Percentiles rank a stretch among this genome's conserved stretches.
Conservation (phyloP, 30 jellyfish, hydroid and myxozoan genomes). For the Rhopilema esculentum region DNA sequence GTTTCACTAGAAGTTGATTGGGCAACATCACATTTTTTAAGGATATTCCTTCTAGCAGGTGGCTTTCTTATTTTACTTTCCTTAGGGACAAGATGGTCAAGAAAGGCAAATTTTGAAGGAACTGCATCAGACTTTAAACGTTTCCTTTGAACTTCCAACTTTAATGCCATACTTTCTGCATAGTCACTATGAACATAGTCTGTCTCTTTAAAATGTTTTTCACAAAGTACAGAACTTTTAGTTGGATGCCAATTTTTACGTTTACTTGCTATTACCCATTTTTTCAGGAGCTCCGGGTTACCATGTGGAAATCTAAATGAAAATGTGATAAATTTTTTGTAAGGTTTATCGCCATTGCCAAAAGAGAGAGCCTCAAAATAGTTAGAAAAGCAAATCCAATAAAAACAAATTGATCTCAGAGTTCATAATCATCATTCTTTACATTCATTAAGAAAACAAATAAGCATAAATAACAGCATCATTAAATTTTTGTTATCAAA, state of each 20-base stretch:
- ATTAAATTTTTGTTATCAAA: not conserved
- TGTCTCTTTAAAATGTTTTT: slow-evolving; percentile 5
- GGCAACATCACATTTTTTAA: no score
- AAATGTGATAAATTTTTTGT: not conserved
- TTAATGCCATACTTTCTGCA: no score
- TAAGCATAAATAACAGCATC: not conserved
- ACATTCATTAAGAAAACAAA: not conserved
- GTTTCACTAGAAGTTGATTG: no score
- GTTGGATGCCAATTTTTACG: slow-evolving; percentile 1
- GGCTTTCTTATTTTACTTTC: no score
- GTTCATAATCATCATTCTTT: not conserved
- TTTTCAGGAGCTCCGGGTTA: slow-evolving; percentile 28
- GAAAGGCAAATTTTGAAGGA: slow-evolving; percentile 19
- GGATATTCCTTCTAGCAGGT: no score
- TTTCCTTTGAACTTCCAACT: not conserved
- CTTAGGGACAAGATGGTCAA: not conserved
- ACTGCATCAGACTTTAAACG: slow-evolving; percentile 29
- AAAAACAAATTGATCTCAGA: not conserved
- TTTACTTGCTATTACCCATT: slow-evolving; percentile 5
- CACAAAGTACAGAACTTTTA: slow-evolving; percentile 12
- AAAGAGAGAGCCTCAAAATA: no score
- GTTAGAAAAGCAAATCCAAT: no score
- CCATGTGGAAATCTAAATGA: slow-evolving; percentile 7
- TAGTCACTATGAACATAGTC: no score
- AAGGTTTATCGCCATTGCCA: no score